Conservation (phyloP, 2,113 vertebrate genomes). For the Lepidiolamprologus cunningtoni region DNA sequence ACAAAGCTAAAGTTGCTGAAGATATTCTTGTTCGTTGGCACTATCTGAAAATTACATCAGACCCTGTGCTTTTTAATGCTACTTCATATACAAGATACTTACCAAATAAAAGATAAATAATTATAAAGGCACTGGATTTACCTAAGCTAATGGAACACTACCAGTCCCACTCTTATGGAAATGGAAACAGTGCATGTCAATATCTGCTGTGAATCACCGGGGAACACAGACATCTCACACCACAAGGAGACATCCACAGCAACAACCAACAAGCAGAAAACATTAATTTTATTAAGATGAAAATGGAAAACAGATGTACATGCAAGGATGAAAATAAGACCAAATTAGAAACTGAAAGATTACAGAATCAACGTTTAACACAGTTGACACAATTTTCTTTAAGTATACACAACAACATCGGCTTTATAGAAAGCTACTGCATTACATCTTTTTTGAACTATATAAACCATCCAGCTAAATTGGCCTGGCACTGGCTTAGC, state of each 20-base stretch:
- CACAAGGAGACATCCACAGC: slow-evolving; percentile 42
- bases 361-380: background rate
- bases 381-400: background rate
- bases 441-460: background rate
- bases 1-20: background rate
- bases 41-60: background rate
- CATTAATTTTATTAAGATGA: slow-evolving; percentile 54
- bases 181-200: slow-evolving; percentile 14
- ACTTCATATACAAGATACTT: background rate
- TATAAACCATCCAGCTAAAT: background rate
- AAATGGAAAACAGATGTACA: slow-evolving; percentile 51
- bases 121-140: background rate
- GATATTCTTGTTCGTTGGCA: background rate
- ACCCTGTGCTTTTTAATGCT: background rate
- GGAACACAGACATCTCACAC: slow-evolving; percentile 36
- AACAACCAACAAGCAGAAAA: slow-evolving; percentile 46
- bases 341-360: slow-evolving; percentile 28
- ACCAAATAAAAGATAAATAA: background rate
- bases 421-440: background rate
- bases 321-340: slow-evolving; percentile 58
- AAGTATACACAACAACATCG: background rate
- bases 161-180: slow-evolving; percentile 4
- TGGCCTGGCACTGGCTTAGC: background rate
- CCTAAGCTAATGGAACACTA: slow-evolving; percentile 7
- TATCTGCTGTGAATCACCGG: slow-evolving; percentile 21